Percentiles rank a stretch among this genome's conserved stretches.
These are phyloP conservation scores for Hymenopus coronatus DNA, from an alignment of 2,888 invertebrate species.

Conservation along the genomic window DNA sequence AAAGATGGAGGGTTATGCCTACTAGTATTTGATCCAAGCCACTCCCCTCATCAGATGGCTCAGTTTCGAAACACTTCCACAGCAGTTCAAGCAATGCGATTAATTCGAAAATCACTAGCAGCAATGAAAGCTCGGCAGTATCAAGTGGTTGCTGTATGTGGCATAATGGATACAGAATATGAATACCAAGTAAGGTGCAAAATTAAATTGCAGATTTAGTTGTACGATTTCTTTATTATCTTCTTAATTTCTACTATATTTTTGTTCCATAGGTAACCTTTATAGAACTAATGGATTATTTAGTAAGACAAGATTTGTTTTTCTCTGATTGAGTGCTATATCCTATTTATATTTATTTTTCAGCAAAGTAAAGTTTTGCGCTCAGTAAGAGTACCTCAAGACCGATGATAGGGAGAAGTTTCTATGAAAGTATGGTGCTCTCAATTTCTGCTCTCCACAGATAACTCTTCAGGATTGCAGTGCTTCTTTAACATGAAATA, in stretches of 20 bases:
- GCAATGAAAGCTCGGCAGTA: slow-evolving; percentile 83
- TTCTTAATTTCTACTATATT: neutral
- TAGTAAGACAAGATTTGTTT: neutral
- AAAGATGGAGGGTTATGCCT: slow-evolving; percentile 63
- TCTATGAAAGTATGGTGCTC: slow-evolving; percentile 7
- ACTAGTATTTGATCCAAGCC: slow-evolving; percentile 82
- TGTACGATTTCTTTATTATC: neutral
- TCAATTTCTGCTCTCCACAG: slow-evolving; percentile 1
- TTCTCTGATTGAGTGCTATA: neutral
- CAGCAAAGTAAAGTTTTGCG: slow-evolving; percentile 77
- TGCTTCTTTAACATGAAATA: neutral
- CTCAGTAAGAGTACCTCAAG: slow-evolving; percentile 71
- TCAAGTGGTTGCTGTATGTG: slow-evolving; percentile 78
- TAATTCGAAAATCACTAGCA: slow-evolving; percentile 69
- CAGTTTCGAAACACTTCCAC: slow-evolving; percentile 58
- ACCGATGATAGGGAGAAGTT: slow-evolving; percentile 49
- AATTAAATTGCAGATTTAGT: neutral
- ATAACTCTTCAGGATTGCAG: neutral
- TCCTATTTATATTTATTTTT: slow-evolving; percentile 41
- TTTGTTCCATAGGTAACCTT: neutral
- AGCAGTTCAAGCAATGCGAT: slow-evolving; percentile 59
- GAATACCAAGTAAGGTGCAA: slow-evolving; percentile 65
- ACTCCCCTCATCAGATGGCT: slow-evolving; percentile 75
- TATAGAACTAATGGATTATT: neutral
- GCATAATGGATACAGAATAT: slow-evolving; percentile 66